A percentile compares a stretch with the other conserved stretches of the same genome.
Conservation (phyloP, 2,888 invertebrate genomes). For the Dorcus parallelipipedus region DNA sequence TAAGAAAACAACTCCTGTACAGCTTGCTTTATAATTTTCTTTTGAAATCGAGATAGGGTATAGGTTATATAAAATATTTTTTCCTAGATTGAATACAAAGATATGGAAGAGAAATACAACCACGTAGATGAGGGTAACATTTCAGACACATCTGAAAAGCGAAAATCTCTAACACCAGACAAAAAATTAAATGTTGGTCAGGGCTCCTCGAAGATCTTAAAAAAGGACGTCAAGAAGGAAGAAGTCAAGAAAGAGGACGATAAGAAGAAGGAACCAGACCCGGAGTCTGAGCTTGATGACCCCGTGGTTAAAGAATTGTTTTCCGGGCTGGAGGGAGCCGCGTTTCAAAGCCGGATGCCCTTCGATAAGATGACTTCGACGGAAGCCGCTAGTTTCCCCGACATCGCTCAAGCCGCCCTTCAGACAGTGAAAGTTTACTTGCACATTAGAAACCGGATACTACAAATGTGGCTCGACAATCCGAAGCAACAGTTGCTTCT, state of each 20-base stretch:
- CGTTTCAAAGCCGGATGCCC: slow-evolving; percentile 90
- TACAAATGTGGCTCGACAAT: slow-evolving; percentile 95
- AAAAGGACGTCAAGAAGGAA: slow-evolving; percentile 49
- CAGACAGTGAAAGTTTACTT: slow-evolving; percentile 85
- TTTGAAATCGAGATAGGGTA: background rate
- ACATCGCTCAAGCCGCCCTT: slow-evolving; percentile 79
- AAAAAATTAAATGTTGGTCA: slow-evolving; percentile 53
- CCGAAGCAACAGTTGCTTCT: slow-evolving; percentile 87
- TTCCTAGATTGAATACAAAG: slow-evolving; percentile 60
- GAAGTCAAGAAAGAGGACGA: slow-evolving; percentile 51
- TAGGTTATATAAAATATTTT: slow-evolving; percentile 16
- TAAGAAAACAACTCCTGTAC: slow-evolving; percentile 18
- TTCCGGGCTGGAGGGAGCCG: slow-evolving; percentile 76
- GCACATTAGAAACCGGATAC: slow-evolving; percentile 83
- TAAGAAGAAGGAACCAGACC: slow-evolving; percentile 62
- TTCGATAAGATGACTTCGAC: slow-evolving; percentile 92
- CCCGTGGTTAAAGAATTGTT: slow-evolving; percentile 51
- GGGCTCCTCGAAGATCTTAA: slow-evolving; percentile 51
- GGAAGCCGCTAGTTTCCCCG: slow-evolving; percentile 92
- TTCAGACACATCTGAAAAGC: slow-evolving; percentile 62
- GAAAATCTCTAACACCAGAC: slow-evolving; percentile 54
- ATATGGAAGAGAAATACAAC: slow-evolving; percentile 66
- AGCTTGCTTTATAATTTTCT: background rate
- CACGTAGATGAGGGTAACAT: slow-evolving; percentile 59
- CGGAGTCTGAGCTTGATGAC: slow-evolving; percentile 66